Base-by-base conservation (phyloP, 1,140 invertebrate species). In the Helicoverpa armigera region DNA sequence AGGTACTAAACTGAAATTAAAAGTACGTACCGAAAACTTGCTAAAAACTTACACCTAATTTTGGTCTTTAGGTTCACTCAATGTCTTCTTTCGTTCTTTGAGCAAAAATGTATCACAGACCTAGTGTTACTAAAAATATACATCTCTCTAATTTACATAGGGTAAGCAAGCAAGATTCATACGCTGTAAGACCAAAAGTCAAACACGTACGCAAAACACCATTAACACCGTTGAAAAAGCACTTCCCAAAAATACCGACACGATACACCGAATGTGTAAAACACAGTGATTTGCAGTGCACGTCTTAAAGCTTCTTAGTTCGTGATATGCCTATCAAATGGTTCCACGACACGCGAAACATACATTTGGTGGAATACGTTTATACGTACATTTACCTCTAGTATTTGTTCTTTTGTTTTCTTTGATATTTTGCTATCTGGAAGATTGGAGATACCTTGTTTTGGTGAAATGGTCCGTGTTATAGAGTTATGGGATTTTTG, bases 231-330 rank as follows among this genome's bases (percentile, higher is more conserved):
- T 29, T 29, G 58, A 61, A 61, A 61, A 31, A 61, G 23, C 58
- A 48, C 65, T 50, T 69, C 43, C 43, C 60, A 67, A 77, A 61
- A 67, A 77, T 65, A 65, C 61, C n/a, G 50, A 77, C 75, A 67
- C 75, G 75, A 53, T 77, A 65, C 5, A 14, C 61, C 43, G 10
- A 51, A 63, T 77, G 75, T 77, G 75, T 77, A 67, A 67, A 67
- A 67, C 75, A 77, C 75, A 67, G 60, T 77, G 75, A 77, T 77
- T 77, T 77, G 75, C 75, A 35, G 75, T 77, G 75, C 48, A 65
- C 75, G 75, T 77, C 60, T 77, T 63, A 72, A 48, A 77, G 43
- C 61, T 13, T 50, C 61, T 54, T 31, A 18, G 75, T 77, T 67
- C 75, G 75, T 77, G 75, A 77, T 77, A 63, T n/a, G 75, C 35